A percentile compares a stretch with the other conserved stretches of the same genome.
Evolutionary conservation across 2,888 invertebrate species (phyloP).

Genomic region (Subacronicta megacephala): DNA sequence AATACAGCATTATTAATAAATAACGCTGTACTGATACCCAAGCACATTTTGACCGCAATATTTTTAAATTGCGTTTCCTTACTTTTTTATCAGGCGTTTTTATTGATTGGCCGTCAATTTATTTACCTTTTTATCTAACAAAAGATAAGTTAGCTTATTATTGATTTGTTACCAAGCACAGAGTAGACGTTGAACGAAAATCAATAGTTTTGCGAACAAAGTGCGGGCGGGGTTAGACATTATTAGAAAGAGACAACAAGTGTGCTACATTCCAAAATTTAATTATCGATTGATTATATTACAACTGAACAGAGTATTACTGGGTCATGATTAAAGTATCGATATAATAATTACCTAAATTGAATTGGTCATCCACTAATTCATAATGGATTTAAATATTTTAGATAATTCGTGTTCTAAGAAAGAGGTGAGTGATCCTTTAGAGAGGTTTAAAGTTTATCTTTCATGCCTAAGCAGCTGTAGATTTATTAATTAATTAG

Average conservation of each 20-base stretch:
- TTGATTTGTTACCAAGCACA: slow-evolving; percentile 52
- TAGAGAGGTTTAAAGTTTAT: too few relatives aligned
- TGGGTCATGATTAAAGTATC: too few relatives aligned
- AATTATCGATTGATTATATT: slow-evolving; percentile 1
- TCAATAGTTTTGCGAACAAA: slow-evolving; percentile 56
- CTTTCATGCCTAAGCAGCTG: too few relatives aligned
- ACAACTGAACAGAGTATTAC: too few relatives aligned
- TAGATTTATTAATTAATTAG: too few relatives aligned
- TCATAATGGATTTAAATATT: too few relatives aligned
- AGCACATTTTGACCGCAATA: not conserved
- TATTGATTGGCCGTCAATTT: not conserved
- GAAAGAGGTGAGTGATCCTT: too few relatives aligned
- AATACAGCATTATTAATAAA: too few relatives aligned
- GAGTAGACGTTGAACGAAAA: slow-evolving; percentile 47
- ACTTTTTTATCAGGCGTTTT: slow-evolving; percentile 3
- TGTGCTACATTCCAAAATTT: slow-evolving; percentile 23
- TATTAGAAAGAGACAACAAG: slow-evolving; percentile 48
- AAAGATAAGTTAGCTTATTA: slow-evolving; percentile 38
- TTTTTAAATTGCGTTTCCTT: too few relatives aligned
- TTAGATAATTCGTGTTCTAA: too few relatives aligned
- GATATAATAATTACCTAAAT: too few relatives aligned
- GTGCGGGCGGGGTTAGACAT: slow-evolving; percentile 43
- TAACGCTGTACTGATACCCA: not conserved
- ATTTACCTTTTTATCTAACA: slow-evolving; percentile 33
- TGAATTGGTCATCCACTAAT: too few relatives aligned